Percentiles rank a stretch among this genome's conserved stretches.
phyloP scores from a whole-genome alignment of 2,888 invertebrate genomes.

The Calliopum simillimum region DNA sequence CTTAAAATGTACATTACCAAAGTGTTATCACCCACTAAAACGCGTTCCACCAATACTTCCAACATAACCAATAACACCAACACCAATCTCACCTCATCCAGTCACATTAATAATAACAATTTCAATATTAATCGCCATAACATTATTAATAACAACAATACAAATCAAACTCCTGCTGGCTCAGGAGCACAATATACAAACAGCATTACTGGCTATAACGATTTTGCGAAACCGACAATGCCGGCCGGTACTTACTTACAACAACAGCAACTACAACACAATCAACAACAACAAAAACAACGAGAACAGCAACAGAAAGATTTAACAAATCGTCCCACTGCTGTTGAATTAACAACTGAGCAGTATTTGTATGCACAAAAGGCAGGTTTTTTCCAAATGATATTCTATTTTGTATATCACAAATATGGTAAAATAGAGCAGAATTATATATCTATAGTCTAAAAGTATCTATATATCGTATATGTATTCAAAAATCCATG shows the following conservation, averaged over 20 bases:
- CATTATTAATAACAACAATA: conserved; percentile 14
- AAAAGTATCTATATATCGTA: no score
- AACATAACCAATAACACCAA: conserved; percentile 33
- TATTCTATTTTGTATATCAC: background rate
- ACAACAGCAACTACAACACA: conserved; percentile 22
- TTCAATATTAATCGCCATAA: conserved; percentile 17
- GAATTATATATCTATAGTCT: no score
- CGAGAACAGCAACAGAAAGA: conserved; percentile 24
- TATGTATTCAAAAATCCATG: no score
- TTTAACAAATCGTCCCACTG: background rate
- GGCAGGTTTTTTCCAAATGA: conserved; percentile 26
- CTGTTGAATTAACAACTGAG: conserved; percentile 23
- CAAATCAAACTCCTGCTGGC: conserved; percentile 25
- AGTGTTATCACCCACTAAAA: conserved; percentile 41
- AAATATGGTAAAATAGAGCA: no score
- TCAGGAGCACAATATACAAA: conserved; percentile 8
- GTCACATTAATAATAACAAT: conserved; percentile 25
- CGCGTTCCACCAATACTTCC: conserved; percentile 37
- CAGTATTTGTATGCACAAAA: conserved; percentile 32
- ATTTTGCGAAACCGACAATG: conserved; percentile 3
- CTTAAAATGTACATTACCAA: conserved; percentile 29
- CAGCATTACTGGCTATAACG: conserved; percentile 10
- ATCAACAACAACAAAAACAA: conserved; percentile 25
- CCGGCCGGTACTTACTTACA: conserved; percentile 25
- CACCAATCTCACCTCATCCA: conserved; percentile 28